Base-by-base conservation (phyloP, 1,140 invertebrate genomes). In the Platyura marginata region DNA sequence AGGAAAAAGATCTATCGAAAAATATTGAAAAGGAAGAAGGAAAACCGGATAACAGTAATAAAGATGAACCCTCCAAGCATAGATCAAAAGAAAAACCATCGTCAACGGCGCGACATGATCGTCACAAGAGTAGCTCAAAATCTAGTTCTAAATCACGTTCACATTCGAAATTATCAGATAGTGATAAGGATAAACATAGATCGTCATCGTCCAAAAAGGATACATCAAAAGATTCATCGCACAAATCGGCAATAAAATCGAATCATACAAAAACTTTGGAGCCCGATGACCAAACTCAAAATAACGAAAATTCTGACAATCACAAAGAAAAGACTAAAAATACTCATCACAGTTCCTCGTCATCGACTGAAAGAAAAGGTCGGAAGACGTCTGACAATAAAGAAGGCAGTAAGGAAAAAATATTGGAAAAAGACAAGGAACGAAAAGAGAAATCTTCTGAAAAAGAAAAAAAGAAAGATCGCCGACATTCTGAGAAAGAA, bases 241-340 rank as follows among this genome's bases (percentile, higher is more conserved):
- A 32, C 20, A 19, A 16, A n/a, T 22, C 29, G n/a, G 8, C 44
- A 48, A 21, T 36, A 32, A 40, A 44, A 42, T 34, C 32, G 16
- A 34, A 34, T 4, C 32, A 34, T 34, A n/a, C 32, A 15, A 15
- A n/a, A n/a, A n/a, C n/a, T n/a, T n/a, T 34, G 46, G 15, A 11
- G 35, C 44, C 38, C 45, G 41, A 22, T 45, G 29, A 15, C 37
- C 39, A 15, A 41, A 46, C 3, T 44, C 45, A 11, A 46, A 19
- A 18, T 44, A 46, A 52, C 46, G n/a, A n/a, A n/a, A n/a, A 43
- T 44, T 49, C 44, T 44, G 52, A 51, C 13, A 51, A 48, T 20
- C 33, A 37, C 15, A 56, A 50, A 40, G 50, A 54, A 20, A 61
- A 52, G 16, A 44, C 49, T 40, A 49, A 10, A 13, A 48, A 32